A percentile compares a stretch with the other conserved stretches of the same genome.
phyloP scores from a whole-genome alignment of 2,888 invertebrate genomes.

The Lepidochitona cinerea region DNA sequence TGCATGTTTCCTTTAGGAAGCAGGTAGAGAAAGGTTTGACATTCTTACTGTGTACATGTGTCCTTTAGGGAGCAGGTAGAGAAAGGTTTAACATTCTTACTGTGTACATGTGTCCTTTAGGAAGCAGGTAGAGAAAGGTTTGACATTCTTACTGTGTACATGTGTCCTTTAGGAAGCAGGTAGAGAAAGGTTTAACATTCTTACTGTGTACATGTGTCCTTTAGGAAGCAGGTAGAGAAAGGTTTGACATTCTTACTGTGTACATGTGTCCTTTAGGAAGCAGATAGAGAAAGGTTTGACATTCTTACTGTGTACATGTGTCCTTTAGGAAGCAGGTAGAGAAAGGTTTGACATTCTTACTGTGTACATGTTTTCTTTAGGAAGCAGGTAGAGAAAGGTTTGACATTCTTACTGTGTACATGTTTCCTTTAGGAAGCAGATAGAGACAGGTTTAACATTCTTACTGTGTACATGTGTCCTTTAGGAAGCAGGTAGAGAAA shows the following conservation, averaged over 20 bases:
- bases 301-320: no score
- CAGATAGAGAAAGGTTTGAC: slow-evolving; percentile 82
- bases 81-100: slow-evolving; percentile 83
- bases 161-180: slow-evolving; percentile 63
- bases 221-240: slow-evolving; percentile 77
- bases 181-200: slow-evolving; percentile 86
- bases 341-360: slow-evolving; percentile 83
- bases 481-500: slow-evolving; percentile 77
- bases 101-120: no score
- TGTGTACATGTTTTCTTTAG: no score
- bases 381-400: slow-evolving; percentile 79
- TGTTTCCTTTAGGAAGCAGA: slow-evolving; percentile 63
- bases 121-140: slow-evolving; percentile 79
- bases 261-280: no score
- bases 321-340: slow-evolving; percentile 77
- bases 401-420: slow-evolving; percentile 87
- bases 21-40: slow-evolving; percentile 82
- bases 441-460: slow-evolving; percentile 86
- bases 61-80: slow-evolving; percentile 77
- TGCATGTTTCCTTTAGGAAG: no score
- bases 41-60: no score
- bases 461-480: no score
- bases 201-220: no score
- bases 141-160: slow-evolving; percentile 87
- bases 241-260: slow-evolving; percentile 86